Conservation (phyloP, 2,113 vertebrate species). For the Brienomyrus brachyistius region DNA sequence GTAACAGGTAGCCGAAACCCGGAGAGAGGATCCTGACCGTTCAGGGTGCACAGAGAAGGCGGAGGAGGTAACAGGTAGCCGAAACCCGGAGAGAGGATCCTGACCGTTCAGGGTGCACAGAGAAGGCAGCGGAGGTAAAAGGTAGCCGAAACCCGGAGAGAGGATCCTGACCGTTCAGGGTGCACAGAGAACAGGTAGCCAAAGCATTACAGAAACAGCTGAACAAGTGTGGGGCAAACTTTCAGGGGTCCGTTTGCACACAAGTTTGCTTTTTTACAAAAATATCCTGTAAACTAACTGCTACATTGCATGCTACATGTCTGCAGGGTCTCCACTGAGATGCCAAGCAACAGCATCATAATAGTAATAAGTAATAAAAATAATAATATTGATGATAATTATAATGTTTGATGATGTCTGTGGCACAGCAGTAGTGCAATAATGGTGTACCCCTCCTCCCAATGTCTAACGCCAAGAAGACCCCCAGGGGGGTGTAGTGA, state of each 20-base stretch:
- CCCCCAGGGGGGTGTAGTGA: not conserved
- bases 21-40: too few relatives aligned
- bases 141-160: not conserved
- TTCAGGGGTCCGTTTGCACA: not conserved
- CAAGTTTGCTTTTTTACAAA: not conserved
- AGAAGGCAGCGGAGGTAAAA: too few relatives aligned
- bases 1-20: too few relatives aligned
- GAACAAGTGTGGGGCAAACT: not conserved
- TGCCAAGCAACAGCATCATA: not conserved
- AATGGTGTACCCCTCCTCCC: not conserved
- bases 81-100: too few relatives aligned
- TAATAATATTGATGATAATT: not conserved
- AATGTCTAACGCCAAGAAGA: not conserved
- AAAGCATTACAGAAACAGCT: not conserved
- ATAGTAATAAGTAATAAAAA: not conserved
- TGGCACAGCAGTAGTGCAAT: not conserved
- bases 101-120: too few relatives aligned
- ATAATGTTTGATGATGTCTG: not conserved
- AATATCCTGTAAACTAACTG: not conserved
- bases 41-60: too few relatives aligned
- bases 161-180: not conserved
- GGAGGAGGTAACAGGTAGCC: too few relatives aligned
- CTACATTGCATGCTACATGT: not conserved
- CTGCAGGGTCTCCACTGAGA: not conserved
- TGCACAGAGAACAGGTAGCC: not conserved